Percentiles rank a stretch among this genome's conserved stretches.
These are phyloP conservation scores for Falco rusticolus DNA, from an alignment of 2,797 vertebrate genomes.

Conservation along the genomic window DNA sequence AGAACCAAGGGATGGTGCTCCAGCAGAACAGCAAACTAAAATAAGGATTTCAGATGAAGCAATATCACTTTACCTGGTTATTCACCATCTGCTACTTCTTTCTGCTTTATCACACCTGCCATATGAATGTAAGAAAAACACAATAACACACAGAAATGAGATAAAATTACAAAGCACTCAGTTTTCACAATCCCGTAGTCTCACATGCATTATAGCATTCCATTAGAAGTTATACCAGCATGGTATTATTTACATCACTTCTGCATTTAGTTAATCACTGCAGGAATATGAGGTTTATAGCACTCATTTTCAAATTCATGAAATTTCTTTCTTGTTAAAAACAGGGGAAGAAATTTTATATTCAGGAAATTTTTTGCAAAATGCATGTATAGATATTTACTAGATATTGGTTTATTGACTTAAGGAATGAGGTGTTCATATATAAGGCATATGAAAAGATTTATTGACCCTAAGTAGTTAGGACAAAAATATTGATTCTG, in stretches of 20 bases:
- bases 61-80: neutral
- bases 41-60: neutral
- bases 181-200: neutral
- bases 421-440: neutral
- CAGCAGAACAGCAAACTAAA: constrained; percentile 2
- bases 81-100: neutral
- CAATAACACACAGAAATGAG: neutral
- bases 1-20: constrained; percentile 7
- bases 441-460: neutral
- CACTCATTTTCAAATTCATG: neutral
- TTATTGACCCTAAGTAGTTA: neutral
- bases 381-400: neutral
- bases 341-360: neutral
- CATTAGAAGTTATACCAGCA: neutral
- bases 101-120: neutral
- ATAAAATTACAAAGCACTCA: neutral
- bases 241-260: neutral
- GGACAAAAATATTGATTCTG: constrained; percentile 16
- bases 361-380: neutral
- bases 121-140: neutral
- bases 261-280: neutral
- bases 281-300: neutral
- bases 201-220: neutral
- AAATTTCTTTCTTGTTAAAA: neutral
- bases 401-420: neutral